A percentile compares a stretch with the other conserved stretches of the same genome.
Conservation (phyloP, 2,113 vertebrate species). For the Columbina picui region DNA sequence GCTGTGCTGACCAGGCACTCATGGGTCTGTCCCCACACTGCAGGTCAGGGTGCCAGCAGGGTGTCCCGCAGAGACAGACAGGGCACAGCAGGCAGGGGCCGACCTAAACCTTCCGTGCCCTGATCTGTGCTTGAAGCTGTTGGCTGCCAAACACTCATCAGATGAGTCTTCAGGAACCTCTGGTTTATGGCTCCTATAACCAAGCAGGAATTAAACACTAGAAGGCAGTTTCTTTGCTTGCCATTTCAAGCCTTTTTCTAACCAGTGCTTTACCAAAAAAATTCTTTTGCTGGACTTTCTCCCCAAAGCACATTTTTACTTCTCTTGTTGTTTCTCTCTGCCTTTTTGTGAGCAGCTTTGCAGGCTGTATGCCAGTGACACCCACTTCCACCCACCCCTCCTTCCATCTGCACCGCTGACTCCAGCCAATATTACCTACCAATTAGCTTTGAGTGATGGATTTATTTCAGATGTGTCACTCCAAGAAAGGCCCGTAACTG, state of each 20-base stretch:
- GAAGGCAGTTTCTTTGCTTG: background rate
- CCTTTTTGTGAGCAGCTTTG: background rate
- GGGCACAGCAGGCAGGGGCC: background rate
- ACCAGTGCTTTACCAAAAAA: background rate
- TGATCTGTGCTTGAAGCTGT: background rate
- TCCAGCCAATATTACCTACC: background rate
- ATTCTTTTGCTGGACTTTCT: background rate
- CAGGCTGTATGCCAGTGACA: background rate
- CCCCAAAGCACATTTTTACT: background rate
- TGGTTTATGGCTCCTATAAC: background rate
- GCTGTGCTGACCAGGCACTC: background rate
- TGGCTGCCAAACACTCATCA: background rate
- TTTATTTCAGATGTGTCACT: background rate
- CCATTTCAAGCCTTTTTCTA: background rate
- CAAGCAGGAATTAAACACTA: background rate
- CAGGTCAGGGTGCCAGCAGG: background rate
- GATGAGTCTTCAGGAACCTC: background rate
- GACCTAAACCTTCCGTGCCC: background rate
- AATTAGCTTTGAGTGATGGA: background rate
- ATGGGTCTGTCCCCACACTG: background rate
- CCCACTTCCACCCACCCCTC: background rate
- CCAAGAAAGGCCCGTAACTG: background rate
- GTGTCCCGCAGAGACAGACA: background rate
- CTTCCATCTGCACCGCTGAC: background rate
- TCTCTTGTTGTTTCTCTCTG: background rate